Percentiles rank a stretch among this genome's conserved stretches.
phyloP scores from a whole-genome alignment of 2,797 vertebrate species.

The Mastacembelus armatus region DNA sequence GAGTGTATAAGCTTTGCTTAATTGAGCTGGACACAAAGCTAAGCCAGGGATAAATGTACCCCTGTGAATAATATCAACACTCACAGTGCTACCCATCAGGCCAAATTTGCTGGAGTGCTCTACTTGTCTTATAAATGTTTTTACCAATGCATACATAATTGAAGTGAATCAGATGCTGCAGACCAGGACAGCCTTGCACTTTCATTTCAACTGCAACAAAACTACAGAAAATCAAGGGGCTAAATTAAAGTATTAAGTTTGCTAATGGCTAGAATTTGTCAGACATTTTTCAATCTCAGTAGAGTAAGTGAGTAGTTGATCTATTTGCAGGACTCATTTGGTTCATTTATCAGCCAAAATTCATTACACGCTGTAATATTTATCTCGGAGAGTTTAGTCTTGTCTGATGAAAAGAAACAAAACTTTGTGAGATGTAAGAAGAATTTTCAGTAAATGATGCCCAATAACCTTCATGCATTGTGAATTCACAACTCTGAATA shows the following conservation, averaged over 20 bases:
- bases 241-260: conserved; percentile 42
- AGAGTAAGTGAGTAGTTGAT: background rate
- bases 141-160: conserved; percentile 38
- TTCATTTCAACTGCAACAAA: conserved; percentile 1
- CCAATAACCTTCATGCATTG: too few relatives aligned
- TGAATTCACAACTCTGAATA: too few relatives aligned
- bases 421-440: conserved; percentile 36
- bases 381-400: conserved; percentile 20
- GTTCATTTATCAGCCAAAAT: conserved; percentile 57
- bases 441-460: too few relatives aligned
- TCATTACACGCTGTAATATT: conserved; percentile 33
- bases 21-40: conserved; percentile 71
- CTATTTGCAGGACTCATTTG: conserved; percentile 29
- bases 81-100: conserved; percentile 57
- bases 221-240: conserved; percentile 27
- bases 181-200: background rate
- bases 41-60: conserved; percentile 63
- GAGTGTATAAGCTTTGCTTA: conserved; percentile 63
- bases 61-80: conserved; percentile 69
- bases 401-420: conserved; percentile 32
- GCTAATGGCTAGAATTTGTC: conserved; percentile 31
- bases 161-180: conserved; percentile 48
- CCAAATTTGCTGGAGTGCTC: conserved; percentile 57
- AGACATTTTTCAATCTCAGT: conserved; percentile 25
- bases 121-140: conserved; percentile 53